phyloP scores from a whole-genome alignment of 1,140 invertebrate genomes.

The Anastrepha obliqua region DNA sequence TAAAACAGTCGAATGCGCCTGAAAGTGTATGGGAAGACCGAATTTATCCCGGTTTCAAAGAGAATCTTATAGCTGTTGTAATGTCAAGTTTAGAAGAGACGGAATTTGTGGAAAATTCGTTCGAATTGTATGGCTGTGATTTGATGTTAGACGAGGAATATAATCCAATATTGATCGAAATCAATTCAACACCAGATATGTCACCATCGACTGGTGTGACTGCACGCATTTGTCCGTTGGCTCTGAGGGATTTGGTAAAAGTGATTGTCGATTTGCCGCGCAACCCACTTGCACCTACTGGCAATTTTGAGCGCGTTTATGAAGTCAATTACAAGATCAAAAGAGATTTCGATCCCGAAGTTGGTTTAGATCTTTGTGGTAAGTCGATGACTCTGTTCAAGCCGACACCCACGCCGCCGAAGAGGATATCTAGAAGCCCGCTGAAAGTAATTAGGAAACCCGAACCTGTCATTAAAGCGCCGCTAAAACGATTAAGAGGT shows the following conservation, averaged over 20 bases:
- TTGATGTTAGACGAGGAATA: conserved; percentile 92
- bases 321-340: conserved; percentile 67
- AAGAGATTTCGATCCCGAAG: conserved; percentile 59
- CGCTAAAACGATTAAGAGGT: conserved; percentile 17
- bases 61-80: conserved; percentile 87
- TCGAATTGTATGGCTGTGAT: conserved; percentile 94
- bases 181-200: conserved; percentile 93
- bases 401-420: not conserved
- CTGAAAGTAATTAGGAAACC: not conserved
- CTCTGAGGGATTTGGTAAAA: conserved; percentile 91
- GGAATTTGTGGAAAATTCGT: conserved; percentile 84
- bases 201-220: conserved; percentile 88
- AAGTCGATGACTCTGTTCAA: conserved; percentile 64
- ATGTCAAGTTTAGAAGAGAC: conserved; percentile 86
- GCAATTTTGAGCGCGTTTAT: conserved; percentile 77
- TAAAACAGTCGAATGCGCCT: conserved; percentile 75
- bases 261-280: conserved; percentile 79
- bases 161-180: conserved; percentile 93
- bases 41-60: conserved; percentile 91
- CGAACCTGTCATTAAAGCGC: not conserved
- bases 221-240: conserved; percentile 85
- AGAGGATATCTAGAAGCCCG: not conserved
- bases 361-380: conserved; percentile 64
- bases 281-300: conserved; percentile 76
- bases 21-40: conserved; percentile 78